Percentiles rank a stretch among this genome's conserved stretches.
Evolutionary conservation across 2,888 invertebrate species (phyloP).

Genomic region (Linnaemya vulpina): DNA sequence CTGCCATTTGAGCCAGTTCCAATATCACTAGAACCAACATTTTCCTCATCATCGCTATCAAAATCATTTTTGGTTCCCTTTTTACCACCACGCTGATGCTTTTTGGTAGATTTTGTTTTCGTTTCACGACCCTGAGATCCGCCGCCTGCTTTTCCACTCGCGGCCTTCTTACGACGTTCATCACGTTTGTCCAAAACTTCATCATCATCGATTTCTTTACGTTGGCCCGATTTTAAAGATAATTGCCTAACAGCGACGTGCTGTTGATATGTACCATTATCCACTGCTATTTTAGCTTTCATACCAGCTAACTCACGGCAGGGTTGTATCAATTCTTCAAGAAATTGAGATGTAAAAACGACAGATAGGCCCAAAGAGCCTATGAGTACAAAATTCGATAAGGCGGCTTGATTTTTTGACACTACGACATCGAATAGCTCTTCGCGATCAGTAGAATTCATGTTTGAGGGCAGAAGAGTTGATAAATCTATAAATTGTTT

Average conservation of each 20-base stretch:
- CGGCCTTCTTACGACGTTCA: constrained; percentile 93
- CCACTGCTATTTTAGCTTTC: constrained; percentile 88
- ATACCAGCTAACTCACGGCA: constrained; percentile 87
- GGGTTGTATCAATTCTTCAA: constrained; percentile 87
- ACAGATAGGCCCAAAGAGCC: constrained; percentile 73
- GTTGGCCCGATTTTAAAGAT: constrained; percentile 74
- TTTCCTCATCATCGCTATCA: constrained; percentile 87
- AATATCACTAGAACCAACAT: constrained; percentile 78
- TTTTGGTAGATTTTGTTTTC: constrained; percentile 96
- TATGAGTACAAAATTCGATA: constrained; percentile 84
- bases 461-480: constrained; percentile 91
- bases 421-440: constrained; percentile 87
- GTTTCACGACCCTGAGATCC: constrained; percentile 97
- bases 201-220: constrained; percentile 79
- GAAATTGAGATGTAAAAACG: constrained; percentile 87
- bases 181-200: constrained; percentile 89
- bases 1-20: constrained; percentile 44
- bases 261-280: constrained; percentile 90
- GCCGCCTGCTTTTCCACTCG: constrained; percentile 94
- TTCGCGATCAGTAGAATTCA: constrained; percentile 90
- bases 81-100: constrained; percentile 85
- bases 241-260: constrained; percentile 88
- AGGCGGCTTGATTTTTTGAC: constrained; percentile 84
- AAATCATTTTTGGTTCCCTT: constrained; percentile 83
- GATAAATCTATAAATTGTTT: constrained; percentile 92